Conservation (phyloP, 1,140 invertebrate genomes). For the Gonioctena quinquepunctata region DNA sequence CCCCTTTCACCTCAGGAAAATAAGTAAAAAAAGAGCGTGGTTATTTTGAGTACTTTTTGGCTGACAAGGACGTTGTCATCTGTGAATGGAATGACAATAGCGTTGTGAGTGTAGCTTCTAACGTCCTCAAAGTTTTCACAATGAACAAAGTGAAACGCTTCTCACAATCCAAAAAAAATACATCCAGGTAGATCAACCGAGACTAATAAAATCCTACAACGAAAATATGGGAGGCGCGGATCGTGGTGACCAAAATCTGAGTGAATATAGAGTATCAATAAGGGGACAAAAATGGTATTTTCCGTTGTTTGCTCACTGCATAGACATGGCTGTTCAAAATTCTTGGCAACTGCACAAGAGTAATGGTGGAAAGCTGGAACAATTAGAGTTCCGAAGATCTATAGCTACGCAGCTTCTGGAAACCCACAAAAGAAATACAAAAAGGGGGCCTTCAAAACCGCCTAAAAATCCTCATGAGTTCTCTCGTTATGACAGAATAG, state of each 20-base stretch:
- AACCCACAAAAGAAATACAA: constrained; percentile 15
- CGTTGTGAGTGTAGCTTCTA: constrained; percentile 33
- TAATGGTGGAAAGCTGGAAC: constrained; percentile 16
- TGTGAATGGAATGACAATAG: constrained; percentile 34
- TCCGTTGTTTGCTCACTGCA: constrained; percentile 22
- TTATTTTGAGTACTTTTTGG: not conserved
- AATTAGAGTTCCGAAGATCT: constrained; percentile 7
- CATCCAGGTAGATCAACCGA: constrained; percentile 38
- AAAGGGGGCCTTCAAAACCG: not conserved
- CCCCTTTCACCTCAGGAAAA: not conserved
- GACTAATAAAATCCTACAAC: constrained; percentile 40
- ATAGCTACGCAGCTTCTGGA: constrained; percentile 13
- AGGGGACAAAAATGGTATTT: constrained; percentile 46
- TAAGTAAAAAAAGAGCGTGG: constrained; percentile 26
- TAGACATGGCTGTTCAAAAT: constrained; percentile 30
- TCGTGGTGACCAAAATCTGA: constrained; percentile 43
- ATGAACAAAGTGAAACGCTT: constrained; percentile 30
- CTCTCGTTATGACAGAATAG: constrained; percentile 7
- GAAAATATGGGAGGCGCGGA: constrained; percentile 44
- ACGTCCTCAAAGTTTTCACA: constrained; percentile 22
- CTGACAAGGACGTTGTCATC: constrained; percentile 22
- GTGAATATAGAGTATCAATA: constrained; percentile 36
- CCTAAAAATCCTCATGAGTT: not conserved
- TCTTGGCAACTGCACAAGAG: constrained; percentile 21
- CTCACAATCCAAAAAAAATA: constrained; percentile 35